Conservation (phyloP, 2,797 vertebrate species). For the Pelochelys cantorii region DNA sequence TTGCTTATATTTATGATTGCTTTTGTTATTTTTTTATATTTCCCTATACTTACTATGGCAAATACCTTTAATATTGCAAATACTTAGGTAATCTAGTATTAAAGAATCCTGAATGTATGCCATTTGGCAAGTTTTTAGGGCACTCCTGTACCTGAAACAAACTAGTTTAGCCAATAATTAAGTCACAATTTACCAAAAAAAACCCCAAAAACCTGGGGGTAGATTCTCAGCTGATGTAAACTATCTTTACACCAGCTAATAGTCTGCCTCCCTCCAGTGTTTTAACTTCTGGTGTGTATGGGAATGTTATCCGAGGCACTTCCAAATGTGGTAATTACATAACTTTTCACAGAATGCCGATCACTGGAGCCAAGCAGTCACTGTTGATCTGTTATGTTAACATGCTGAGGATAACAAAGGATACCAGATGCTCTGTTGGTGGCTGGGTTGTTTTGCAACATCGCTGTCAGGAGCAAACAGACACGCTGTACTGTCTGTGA, state of each 20-base stretch:
- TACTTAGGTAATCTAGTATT: not conserved
- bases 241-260: not conserved
- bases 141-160: not conserved
- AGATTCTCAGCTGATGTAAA: not conserved
- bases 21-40: not conserved
- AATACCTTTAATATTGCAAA: not conserved
- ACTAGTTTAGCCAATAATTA: not conserved
- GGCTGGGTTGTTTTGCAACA: constrained; percentile 6
- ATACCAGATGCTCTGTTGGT: not conserved
- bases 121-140: not conserved
- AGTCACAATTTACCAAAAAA: not conserved
- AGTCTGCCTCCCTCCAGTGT: not conserved
- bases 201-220: not conserved
- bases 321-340: not conserved
- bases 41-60: not conserved
- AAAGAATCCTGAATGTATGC: not conserved
- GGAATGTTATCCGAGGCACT: not conserved
- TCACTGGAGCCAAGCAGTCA: not conserved
- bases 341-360: not conserved
- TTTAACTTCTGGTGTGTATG: not conserved
- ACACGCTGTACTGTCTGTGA: not conserved
- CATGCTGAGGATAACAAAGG: not conserved
- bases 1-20: no score
- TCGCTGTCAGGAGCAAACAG: constrained; percentile 27
- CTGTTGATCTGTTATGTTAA: not conserved